Evolutionary conservation across 2,797 vertebrate species (phyloP), one percentile per base, ranked within the genome.

Genomic region (Scarus forsteni): DNA sequence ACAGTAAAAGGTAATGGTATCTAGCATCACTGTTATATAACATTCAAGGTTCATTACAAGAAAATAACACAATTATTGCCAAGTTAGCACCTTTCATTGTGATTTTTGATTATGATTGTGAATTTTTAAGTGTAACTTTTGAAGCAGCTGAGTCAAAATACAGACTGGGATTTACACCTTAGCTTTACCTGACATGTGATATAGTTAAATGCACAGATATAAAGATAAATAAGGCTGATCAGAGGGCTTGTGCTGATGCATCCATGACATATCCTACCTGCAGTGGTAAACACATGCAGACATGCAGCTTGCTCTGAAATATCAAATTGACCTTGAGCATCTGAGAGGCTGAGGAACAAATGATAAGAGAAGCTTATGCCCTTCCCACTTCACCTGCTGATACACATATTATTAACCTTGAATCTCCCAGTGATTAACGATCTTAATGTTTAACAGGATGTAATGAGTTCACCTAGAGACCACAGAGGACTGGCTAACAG

Each of bases 321-420:
- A 51, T 45, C 65, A 78, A 68, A 85, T 68, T 92, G 89, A 91
- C 91, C 89, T 92, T 91, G 85, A 89, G 39, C 46, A 43, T 79
- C 14, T 60, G 51, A 66, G 49, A 74, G 19, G 57, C 19, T 68
- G 8, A 43, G 14, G 3, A 16, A 60, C 9, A 55, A 70, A 67
- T 75, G 3, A 35, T 77, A 58, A 80, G 46, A 83, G 52, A 74
- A 75, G 80, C 65, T 12, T 38, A 15, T 3, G 1, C 10, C 60
- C 0, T 72, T 77, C 74, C 54, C 15, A 8, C 60, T 44, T 13
- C 35, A 16, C 42, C 45, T 16, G 57, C 35, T 39, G 49, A 63
- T 10, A 60, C 38, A 48, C 8, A 12, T 10, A n/a, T 3, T 14
- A 16, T 38, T 27, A 5, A 8, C 5, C 3, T 15, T 9, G 1